phyloP scores from a whole-genome alignment of 2,888 invertebrate species.

The Adelognathus sp. region DNA sequence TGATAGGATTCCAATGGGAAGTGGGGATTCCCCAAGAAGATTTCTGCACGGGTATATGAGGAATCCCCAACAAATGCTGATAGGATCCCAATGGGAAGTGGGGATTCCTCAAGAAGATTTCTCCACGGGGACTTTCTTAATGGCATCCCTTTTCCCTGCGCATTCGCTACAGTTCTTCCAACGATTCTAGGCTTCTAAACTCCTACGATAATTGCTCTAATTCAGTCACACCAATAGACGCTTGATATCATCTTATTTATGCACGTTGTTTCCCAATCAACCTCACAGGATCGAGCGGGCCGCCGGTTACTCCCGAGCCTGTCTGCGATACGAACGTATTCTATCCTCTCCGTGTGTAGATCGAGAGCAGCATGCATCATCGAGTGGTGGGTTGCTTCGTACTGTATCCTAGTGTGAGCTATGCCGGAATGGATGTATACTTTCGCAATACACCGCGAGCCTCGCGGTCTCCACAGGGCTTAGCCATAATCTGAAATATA shows the following conservation, averaged over 20 bases:
- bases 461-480: conserved; percentile 58
- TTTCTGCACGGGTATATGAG: too few relatives aligned
- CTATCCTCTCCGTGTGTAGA: background rate
- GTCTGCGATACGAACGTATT: conserved; percentile 1
- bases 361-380: conserved; percentile 3
- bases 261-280: conserved; percentile 55
- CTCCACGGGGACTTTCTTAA: too few relatives aligned
- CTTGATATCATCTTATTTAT: conserved; percentile 9
- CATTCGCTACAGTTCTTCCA: too few relatives aligned
- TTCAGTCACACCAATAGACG: too few relatives aligned
- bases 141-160: too few relatives aligned
- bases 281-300: conserved; percentile 2
- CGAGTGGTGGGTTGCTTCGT: conserved; percentile 7
- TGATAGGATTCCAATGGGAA: too few relatives aligned
- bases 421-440: background rate
- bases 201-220: too few relatives aligned
- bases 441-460: conserved; percentile 4
- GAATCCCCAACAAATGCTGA: too few relatives aligned
- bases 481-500: conserved; percentile 80
- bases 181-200: too few relatives aligned
- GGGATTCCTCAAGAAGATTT: too few relatives aligned
- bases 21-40: too few relatives aligned
- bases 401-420: background rate
- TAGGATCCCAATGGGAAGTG: too few relatives aligned
- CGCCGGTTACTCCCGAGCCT: conserved; percentile 10